Evolutionary conservation across 2,113 vertebrate genomes (phyloP), one percentile per base, ranked within the genome.

Genomic region (Sisor rabdophorus): DNA sequence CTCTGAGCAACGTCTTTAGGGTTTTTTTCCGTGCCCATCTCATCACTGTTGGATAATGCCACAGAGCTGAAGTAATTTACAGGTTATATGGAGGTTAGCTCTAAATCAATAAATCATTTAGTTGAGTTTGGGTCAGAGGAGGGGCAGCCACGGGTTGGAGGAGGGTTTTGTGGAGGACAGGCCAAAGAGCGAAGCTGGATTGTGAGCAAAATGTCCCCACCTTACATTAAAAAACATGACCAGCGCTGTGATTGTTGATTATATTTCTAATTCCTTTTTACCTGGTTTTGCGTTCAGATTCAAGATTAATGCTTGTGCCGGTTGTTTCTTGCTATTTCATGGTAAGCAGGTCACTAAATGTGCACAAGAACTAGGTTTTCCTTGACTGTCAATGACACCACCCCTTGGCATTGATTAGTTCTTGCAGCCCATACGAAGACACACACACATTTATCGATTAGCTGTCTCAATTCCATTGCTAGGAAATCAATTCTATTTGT

Each of bases 81-180:
- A 75, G 88, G 87, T 90, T 89, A 87, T 89, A 87, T 86, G 87
- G 85, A 88, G 85, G 81, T 84, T 83, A 74, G 88, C 81, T 76
- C 81, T 76, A 71, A 83, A 90, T 92, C 91, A 89, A 92, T 92
- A 91, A 87, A 91, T 90, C 88, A 92, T 92, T 87, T 89, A 86
- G 65, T 76, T 77, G 79, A 81, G 79, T 82, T 80, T 81, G 63
- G 81, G 81, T 68, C 72, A 80, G 65, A 72, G 76, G 83, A 79
- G 79, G 76, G 60, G 79, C 59, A 73, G 79, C 52, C 28, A 40
- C 40, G 61, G 40, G 47, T n/a, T 36, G 63, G 73, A 30, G 73
- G 55, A 68, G 73, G 71, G 36, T 9, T 12, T 12, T 40, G 64
- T n/a, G 9, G 22, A 22, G 6, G 40, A 59, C 63, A 72, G 79